Evolutionary conservation across 2,113 vertebrate species (phyloP).

Genomic region (Chionis minor): DNA sequence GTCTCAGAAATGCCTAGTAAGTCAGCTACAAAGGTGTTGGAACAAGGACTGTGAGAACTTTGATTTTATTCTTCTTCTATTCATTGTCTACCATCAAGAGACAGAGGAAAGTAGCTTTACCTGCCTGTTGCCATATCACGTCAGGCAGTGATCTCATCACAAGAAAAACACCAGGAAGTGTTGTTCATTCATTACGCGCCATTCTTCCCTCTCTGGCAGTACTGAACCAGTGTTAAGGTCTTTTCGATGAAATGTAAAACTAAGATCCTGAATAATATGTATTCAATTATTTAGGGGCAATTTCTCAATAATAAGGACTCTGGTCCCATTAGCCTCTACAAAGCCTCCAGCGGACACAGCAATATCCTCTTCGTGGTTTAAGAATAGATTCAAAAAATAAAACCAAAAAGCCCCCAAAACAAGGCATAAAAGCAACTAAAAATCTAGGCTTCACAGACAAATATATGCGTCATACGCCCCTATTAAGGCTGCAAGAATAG

Average conservation of each 20-base stretch:
- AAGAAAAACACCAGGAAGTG: slow-evolving; percentile 12
- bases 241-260: neutral
- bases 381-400: neutral
- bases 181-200: neutral
- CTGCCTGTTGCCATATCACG: neutral
- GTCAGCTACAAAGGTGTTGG: neutral
- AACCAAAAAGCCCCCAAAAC: neutral
- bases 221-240: neutral
- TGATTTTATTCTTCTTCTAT: neutral
- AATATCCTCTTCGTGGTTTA: neutral
- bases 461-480: neutral
- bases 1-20: neutral
- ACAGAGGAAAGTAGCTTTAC: slow-evolving; percentile 9
- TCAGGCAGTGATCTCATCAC: slow-evolving; percentile 7
- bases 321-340: neutral
- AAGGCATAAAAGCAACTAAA: neutral
- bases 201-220: neutral
- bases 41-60: neutral
- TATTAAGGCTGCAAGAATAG: neutral
- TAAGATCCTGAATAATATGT: neutral
- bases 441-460: neutral
- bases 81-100: neutral
- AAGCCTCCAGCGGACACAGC: neutral
- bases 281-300: neutral
- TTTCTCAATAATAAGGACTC: neutral